phyloP scores from a whole-genome alignment of 2,113 vertebrate species.

The Plectropomus leopardus region DNA sequence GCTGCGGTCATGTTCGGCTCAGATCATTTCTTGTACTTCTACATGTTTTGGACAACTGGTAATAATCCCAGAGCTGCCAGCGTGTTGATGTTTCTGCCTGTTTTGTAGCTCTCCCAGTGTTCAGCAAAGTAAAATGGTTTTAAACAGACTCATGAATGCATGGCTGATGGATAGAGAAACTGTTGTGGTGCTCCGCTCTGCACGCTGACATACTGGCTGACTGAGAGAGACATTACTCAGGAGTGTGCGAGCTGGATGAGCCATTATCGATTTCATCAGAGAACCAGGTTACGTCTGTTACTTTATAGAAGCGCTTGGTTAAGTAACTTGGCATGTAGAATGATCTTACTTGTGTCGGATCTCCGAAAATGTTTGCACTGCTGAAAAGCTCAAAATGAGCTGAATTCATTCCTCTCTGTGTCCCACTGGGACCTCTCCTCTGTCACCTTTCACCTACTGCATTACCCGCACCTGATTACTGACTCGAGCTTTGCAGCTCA shows the following conservation, averaged over 20 bases:
- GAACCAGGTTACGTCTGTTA: slow-evolving; percentile 43
- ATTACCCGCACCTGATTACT: slow-evolving; percentile 43
- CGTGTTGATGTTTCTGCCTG: slow-evolving; percentile 25
- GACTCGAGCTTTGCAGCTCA: slow-evolving; percentile 17
- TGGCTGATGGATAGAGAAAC: slow-evolving; percentile 32
- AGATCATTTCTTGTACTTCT: background rate
- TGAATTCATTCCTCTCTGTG: slow-evolving; percentile 45
- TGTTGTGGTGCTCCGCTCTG: slow-evolving; percentile 12
- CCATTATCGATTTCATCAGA: slow-evolving; percentile 40
- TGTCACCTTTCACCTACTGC: slow-evolving; percentile 73
- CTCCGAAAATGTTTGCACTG: slow-evolving; percentile 38
- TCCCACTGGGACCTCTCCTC: slow-evolving; percentile 53
- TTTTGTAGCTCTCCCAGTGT: slow-evolving; percentile 16
- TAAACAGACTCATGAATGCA: slow-evolving; percentile 6
- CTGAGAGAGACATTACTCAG: slow-evolving; percentile 36
- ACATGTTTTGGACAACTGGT: background rate
- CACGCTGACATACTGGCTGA: slow-evolving; percentile 44
- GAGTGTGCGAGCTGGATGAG: slow-evolving; percentile 32
- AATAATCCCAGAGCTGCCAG: background rate
- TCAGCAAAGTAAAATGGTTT: slow-evolving; percentile 38
- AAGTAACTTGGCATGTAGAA: slow-evolving; percentile 37
- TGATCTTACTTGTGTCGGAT: slow-evolving; percentile 42
- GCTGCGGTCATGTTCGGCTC: background rate
- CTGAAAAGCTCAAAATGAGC: slow-evolving; percentile 20
- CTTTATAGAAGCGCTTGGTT: slow-evolving; percentile 42